Conservation (phyloP, 2,113 vertebrate genomes). For the Clarias magur region DNA sequence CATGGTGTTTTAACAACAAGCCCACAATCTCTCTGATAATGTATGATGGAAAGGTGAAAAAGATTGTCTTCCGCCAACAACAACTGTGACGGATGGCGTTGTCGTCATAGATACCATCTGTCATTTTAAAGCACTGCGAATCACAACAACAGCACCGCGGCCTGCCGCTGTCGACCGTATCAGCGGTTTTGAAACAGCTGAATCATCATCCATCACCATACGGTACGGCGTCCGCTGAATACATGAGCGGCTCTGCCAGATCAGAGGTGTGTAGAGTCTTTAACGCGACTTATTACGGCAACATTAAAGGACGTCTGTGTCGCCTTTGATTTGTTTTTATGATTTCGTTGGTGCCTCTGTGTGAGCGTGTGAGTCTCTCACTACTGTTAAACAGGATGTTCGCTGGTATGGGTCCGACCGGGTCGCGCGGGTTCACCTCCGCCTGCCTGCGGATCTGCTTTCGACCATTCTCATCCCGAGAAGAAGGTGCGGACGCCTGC, state of each 20-base stretch:
- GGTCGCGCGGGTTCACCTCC: slow-evolving; percentile 46
- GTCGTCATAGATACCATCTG: slow-evolving; percentile 5
- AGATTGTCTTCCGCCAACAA: slow-evolving; percentile 1
- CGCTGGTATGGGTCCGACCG: slow-evolving; percentile 46
- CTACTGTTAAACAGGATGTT: slow-evolving; percentile 49
- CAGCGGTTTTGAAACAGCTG: not conserved
- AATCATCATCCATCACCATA: not conserved
- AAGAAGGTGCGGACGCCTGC: slow-evolving; percentile 44
- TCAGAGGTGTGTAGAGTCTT: slow-evolving; percentile 14
- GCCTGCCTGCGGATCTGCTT: slow-evolving; percentile 40
- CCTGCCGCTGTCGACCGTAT: not conserved
- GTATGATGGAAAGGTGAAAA: not conserved
- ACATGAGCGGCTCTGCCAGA: not conserved
- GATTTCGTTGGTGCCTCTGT: slow-evolving; percentile 44
- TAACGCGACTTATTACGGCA: slow-evolving; percentile 11
- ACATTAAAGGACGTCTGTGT: slow-evolving; percentile 31
- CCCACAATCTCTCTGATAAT: slow-evolving; percentile 8
- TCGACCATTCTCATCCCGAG: slow-evolving; percentile 34
- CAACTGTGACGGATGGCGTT: slow-evolving; percentile 14
- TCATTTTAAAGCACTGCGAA: slow-evolving; percentile 17
- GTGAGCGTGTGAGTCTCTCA: slow-evolving; percentile 41
- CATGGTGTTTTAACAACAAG: slow-evolving; percentile 26
- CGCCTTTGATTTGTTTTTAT: slow-evolving; percentile 53
- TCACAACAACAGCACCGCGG: not conserved
- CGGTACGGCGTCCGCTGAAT: not conserved